Percentiles rank a stretch among this genome's conserved stretches.
Conservation (phyloP, 2,797 vertebrate species). For the Lacerta bilineata region DNA sequence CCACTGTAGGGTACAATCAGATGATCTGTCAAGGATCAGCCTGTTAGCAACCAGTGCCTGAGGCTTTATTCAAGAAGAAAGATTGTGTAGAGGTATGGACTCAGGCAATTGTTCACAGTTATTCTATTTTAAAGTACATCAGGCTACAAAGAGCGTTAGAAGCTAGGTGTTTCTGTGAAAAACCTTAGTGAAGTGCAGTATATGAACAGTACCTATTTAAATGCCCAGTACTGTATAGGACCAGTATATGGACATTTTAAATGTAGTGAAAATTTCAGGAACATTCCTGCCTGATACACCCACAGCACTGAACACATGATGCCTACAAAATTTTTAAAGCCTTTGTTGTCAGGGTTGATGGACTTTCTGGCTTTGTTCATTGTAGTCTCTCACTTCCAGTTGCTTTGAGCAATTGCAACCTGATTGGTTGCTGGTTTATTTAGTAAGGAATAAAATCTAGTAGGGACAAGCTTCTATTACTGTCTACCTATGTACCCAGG, state of each 20-base stretch:
- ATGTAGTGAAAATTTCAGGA: fast-evolving
- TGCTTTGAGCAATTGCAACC: neutral
- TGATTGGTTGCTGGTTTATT: neutral
- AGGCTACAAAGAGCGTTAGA: neutral
- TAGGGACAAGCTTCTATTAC: no score
- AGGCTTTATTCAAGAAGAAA: neutral
- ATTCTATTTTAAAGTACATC: constrained; percentile 1
- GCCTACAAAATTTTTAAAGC: fast-evolving
- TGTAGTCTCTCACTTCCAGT: neutral
- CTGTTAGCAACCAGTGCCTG: neutral
- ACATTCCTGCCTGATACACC: fast-evolving
- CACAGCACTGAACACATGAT: fast-evolving
- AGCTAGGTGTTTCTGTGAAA: neutral
- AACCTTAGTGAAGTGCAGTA: neutral
- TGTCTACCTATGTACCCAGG: neutral
- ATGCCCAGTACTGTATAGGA: neutral
- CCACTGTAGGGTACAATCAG: neutral
- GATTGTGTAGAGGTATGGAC: neutral
- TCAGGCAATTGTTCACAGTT: constrained; percentile 6
- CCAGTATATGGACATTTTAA: neutral
- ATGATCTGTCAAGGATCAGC: neutral
- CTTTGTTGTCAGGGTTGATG: neutral
- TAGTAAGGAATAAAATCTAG: neutral
- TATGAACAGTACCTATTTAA: neutral
- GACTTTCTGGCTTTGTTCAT: neutral